Base-by-base conservation (phyloP, 2,888 invertebrate species). In the Hirudinaria manillensis region DNA sequence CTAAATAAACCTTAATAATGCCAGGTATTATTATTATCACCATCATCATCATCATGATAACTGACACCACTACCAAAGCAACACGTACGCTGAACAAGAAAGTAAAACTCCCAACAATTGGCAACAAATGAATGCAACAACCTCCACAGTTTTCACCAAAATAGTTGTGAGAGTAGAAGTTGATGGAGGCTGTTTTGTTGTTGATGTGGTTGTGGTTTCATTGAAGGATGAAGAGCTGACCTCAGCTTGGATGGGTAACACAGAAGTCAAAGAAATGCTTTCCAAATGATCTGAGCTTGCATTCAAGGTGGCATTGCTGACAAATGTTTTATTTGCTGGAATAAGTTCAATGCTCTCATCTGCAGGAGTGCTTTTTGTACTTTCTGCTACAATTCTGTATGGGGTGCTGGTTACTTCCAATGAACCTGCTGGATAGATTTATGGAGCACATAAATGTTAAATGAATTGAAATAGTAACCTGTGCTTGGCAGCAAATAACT, bases 101-200 rank as follows among this genome's bases (percentile, higher is more conserved):
- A 45, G n/a, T 7, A 6, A 45, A 45, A 45, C 45, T 10, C 1
- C 13, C 45, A 16, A 10, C 10, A 45, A 61, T 61, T 24, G 21
- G 61, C 29, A 61, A 61, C 7, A 1, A 61, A 61, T 61, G 21
- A 24, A 61, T 19, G 29, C 6, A 61, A 61, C 24, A 61, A 73
- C 73, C 65, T 73, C 73, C 16, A 61, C 45, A 34, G 55, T 32
- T 56, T 73, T 56, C n/a, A 73, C 65, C 13, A 73, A 24, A 24
- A 73, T 73, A n/a, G 73, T 73, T 19, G 73, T 73, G 32, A 73
- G 27, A 24, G 73, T 73, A 6, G 73, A 65, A 10, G 73, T 65
- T 2, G 73, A 29, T 16, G 56, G 27, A 19, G 73, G 73, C 13
- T 56, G 29, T 24, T n/a, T 24, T 56, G 72, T 56, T 29, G 32